Conservation (phyloP, 2,113 vertebrate genomes). For the Pungitius pungitius region DNA sequence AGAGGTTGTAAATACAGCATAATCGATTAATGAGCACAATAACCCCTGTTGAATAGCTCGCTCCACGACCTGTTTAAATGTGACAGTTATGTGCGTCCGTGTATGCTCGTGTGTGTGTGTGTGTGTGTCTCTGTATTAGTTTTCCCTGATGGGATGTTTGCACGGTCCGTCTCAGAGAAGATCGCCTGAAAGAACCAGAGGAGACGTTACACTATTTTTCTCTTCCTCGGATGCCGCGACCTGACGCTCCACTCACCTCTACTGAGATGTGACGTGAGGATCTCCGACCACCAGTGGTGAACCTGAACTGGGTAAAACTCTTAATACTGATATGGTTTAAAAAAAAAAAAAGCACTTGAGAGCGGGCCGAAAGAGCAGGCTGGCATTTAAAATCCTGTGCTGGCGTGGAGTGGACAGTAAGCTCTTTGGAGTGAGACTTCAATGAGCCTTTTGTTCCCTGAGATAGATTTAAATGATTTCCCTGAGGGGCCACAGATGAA, state of each 20-base stretch:
- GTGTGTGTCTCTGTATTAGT: conserved; percentile 55
- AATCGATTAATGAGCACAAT: conserved; percentile 68
- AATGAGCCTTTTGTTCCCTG: conserved; percentile 45
- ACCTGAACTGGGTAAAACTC: conserved; percentile 32
- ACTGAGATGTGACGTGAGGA: neutral
- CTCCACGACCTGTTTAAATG: conserved; percentile 45
- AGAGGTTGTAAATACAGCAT: conserved; percentile 51
- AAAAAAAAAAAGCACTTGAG: conserved; percentile 13
- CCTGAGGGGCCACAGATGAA: conserved; percentile 15
- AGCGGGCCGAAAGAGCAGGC: conserved; percentile 28
- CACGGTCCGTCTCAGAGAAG: conserved; percentile 55
- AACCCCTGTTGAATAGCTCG: conserved; percentile 53
- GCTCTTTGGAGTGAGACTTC: conserved; percentile 37
- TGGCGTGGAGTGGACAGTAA: conserved; percentile 30
- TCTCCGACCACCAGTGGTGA: conserved; percentile 24
- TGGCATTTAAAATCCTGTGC: conserved; percentile 47
- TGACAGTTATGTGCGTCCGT: conserved; percentile 53
- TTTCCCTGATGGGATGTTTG: conserved; percentile 56
- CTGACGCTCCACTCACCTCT: conserved; percentile 15
- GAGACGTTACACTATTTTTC: conserved; percentile 13
- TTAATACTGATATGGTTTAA: conserved; percentile 18
- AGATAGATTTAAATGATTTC: conserved; percentile 48
- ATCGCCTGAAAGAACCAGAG: conserved; percentile 35
- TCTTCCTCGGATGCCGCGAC: conserved; percentile 18
- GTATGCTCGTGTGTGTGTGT: conserved; percentile 8